phyloP scores from a whole-genome alignment of 1,140 invertebrate species.

The Drosophila athabasca region DNA sequence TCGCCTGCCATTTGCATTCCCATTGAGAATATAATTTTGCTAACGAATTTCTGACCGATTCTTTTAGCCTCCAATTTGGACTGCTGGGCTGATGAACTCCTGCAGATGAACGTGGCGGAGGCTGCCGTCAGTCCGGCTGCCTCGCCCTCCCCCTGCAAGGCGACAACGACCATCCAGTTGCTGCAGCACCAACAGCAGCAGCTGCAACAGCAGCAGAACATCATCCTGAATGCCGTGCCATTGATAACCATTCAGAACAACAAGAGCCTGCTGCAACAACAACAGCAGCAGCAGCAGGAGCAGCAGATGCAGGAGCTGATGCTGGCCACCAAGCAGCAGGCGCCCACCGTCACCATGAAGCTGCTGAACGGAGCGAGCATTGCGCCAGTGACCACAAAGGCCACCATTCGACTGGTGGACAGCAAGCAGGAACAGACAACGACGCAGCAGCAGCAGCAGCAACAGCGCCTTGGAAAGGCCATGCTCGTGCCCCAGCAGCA shows the following conservation, averaged over 20 bases:
- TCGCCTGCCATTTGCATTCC: background rate
- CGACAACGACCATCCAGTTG: conserved; percentile 53
- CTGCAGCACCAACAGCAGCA: conserved; percentile 58
- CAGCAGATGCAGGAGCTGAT: conserved; percentile 53
- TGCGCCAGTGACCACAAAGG: conserved; percentile 56
- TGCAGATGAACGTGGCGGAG: conserved; percentile 75
- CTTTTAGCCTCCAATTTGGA: conserved; percentile 72
- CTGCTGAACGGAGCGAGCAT: conserved; percentile 56
- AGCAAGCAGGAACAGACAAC: conserved; percentile 37
- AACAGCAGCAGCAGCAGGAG: conserved; percentile 58
- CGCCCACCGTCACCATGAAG: conserved; percentile 45
- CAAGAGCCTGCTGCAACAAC: conserved; percentile 53
- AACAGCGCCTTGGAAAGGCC: conserved; percentile 60
- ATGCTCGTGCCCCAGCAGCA: conserved; percentile 44
- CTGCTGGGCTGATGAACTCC: conserved; percentile 69
- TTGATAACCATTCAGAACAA: conserved; percentile 80
- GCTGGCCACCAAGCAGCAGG: conserved; percentile 38
- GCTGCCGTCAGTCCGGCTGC: conserved; percentile 56
- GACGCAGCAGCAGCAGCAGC: conserved; percentile 39
- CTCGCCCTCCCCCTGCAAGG: conserved; percentile 64
- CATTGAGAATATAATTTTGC: conserved; percentile 8
- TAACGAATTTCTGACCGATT: background rate
- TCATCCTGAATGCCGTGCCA: conserved; percentile 79
- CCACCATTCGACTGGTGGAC: conserved; percentile 67
- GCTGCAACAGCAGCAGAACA: conserved; percentile 70